These are phyloP conservation scores for Elephantulus edwardii DNA, from an alignment of 2,113 vertebrate species.

Conservation along the genomic window DNA sequence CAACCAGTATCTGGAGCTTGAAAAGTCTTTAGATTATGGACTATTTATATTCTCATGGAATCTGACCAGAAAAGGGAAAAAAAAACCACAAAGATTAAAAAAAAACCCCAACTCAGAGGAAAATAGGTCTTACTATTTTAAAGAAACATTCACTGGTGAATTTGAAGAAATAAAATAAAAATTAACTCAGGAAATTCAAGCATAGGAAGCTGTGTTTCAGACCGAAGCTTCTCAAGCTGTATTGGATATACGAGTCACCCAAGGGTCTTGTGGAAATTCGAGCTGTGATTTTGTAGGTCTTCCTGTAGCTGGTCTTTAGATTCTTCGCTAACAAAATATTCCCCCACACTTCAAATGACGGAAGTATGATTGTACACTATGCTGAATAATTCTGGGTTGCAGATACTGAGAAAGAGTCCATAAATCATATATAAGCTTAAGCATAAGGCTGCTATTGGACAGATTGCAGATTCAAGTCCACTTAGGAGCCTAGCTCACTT, in stretches of 20 bases:
- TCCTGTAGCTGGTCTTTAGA: background rate
- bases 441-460: background rate
- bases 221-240: background rate
- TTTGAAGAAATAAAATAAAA: background rate
- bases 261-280: background rate
- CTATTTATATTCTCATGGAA: background rate
- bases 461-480: background rate
- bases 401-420: background rate
- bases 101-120: background rate
- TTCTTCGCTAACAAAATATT: background rate
- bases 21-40: background rate
- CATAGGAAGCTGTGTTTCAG: background rate
- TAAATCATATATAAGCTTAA: background rate
- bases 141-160: background rate
- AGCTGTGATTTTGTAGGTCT: background rate
- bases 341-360: background rate
- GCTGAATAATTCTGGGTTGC: background rate
- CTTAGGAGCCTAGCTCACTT: background rate
- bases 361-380: background rate
- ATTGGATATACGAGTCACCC: background rate
- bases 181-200: background rate
- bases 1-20: background rate
- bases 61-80: rapidly evolving
- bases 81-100: background rate
- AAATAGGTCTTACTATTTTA: background rate